These are phyloP conservation scores for Epirrhoe alternata DNA, from an alignment of 2,888 invertebrate species.

Conservation along the genomic window DNA sequence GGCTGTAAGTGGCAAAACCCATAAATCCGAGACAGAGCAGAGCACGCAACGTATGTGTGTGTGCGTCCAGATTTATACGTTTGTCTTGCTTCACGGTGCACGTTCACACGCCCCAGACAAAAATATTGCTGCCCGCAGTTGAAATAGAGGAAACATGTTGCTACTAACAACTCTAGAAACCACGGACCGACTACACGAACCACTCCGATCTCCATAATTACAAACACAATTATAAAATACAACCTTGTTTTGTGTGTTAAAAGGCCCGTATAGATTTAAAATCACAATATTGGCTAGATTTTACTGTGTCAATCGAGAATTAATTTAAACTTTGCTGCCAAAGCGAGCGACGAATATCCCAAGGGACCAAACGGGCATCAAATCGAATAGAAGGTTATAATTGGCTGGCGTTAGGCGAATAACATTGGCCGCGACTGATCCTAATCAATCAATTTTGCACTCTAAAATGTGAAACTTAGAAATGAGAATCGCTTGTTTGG, in stretches of 20 bases:
- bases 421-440: constrained; percentile 61
- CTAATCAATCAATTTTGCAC: constrained; percentile 63
- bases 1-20: constrained; percentile 57
- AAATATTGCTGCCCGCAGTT: constrained; percentile 55
- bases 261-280: constrained; percentile 64
- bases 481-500: constrained; percentile 43
- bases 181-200: constrained; percentile 16
- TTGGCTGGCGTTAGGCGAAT: constrained; percentile 71
- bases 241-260: constrained; percentile 56
- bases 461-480: constrained; percentile 48
- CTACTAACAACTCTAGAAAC: constrained; percentile 28
- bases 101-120: constrained; percentile 58
- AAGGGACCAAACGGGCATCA: constrained; percentile 76
- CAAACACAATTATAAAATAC: constrained; percentile 44
- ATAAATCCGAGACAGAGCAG: constrained; percentile 67
- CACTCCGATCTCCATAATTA: constrained; percentile 24
- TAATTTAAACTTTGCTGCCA: constrained; percentile 81
- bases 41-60: constrained; percentile 70
- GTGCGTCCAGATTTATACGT: constrained; percentile 69
- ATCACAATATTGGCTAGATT: constrained; percentile 70
- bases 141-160: constrained; percentile 40
- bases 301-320: constrained; percentile 80
- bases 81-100: constrained; percentile 61
- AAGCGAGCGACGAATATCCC: constrained; percentile 73
- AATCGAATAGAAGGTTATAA: constrained; percentile 82